phyloP scores from a whole-genome alignment of 2,888 invertebrate species.

The Clivina fossor region DNA sequence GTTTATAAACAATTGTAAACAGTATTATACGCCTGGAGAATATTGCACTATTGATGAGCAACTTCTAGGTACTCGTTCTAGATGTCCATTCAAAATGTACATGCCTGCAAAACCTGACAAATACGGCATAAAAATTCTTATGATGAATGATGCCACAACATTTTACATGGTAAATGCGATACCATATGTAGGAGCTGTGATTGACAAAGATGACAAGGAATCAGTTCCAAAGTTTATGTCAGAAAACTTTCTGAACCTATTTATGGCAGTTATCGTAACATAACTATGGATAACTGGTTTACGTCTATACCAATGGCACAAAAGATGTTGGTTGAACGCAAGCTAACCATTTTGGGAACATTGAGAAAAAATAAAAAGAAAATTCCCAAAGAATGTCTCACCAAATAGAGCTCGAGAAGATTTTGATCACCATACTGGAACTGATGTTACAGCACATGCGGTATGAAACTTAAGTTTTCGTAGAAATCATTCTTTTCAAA shows the following conservation, averaged over 20 bases:
- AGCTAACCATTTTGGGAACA: conserved; percentile 38
- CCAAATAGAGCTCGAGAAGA: too few relatives aligned
- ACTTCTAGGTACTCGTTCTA: conserved; percentile 41
- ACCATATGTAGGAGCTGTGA: conserved; percentile 45
- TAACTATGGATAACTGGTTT: conserved; percentile 39
- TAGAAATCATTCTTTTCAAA: too few relatives aligned
- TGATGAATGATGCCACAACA: conserved; percentile 46
- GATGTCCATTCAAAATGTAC: conserved; percentile 42
- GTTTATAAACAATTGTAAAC: conserved; percentile 39
- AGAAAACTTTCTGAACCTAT: conserved; percentile 40
- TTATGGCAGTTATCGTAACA: conserved; percentile 38
- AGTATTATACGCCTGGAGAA: conserved; percentile 36
- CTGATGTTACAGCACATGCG: too few relatives aligned
- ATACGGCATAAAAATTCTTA: conserved; percentile 47
- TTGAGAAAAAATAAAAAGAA: conserved; percentile 38
- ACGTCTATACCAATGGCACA: conserved; percentile 38
- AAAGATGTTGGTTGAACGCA: conserved; percentile 31
- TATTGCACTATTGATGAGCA: conserved; percentile 45
- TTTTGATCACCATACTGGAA: too few relatives aligned
- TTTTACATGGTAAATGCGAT: conserved; percentile 46
- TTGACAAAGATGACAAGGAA: conserved; percentile 33
- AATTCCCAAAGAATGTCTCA: conserved; percentile 34
- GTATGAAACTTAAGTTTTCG: too few relatives aligned
- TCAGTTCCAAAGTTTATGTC: conserved; percentile 37
- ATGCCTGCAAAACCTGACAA: conserved; percentile 46